A percentile compares a stretch with the other conserved stretches of the same genome.
These are phyloP conservation scores for Capromys pilorides DNA, from an alignment of 2,797 vertebrate genomes.

Conservation along the genomic window DNA sequence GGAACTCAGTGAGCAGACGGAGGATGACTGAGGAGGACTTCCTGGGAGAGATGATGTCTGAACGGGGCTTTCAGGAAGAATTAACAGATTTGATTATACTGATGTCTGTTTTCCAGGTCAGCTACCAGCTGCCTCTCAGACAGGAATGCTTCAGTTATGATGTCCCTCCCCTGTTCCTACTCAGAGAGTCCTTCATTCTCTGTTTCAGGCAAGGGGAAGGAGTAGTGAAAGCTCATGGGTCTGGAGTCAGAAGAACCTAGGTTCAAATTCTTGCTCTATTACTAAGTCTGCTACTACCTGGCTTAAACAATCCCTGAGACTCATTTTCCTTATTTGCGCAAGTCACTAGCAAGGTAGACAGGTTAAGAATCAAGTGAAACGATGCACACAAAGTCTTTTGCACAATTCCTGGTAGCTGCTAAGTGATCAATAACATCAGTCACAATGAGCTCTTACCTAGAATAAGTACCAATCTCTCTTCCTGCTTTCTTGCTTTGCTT, in stretches of 20 bases:
- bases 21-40: neutral
- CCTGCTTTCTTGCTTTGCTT: neutral
- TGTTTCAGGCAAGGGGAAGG: neutral
- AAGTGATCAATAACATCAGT: neutral
- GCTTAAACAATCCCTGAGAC: neutral
- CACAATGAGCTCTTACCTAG: neutral
- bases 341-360: neutral
- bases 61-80: neutral
- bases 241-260: neutral
- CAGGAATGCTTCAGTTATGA: constrained; percentile 7
- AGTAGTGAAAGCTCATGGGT: neutral
- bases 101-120: neutral
- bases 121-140: neutral
- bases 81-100: neutral
- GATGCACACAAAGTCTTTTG: neutral
- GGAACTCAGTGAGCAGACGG: neutral
- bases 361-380: neutral
- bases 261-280: neutral
- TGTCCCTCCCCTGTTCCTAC: neutral
- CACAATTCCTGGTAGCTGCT: neutral
- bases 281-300: neutral
- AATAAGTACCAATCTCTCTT: neutral
- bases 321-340: constrained; percentile 15
- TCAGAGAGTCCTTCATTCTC: neutral
- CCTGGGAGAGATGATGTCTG: neutral